Percentiles rank a stretch among this genome's conserved stretches.
phyloP scores from a whole-genome alignment of 35 echinoderm and acorn worm genomes.

The Anneissia japonica region DNA sequence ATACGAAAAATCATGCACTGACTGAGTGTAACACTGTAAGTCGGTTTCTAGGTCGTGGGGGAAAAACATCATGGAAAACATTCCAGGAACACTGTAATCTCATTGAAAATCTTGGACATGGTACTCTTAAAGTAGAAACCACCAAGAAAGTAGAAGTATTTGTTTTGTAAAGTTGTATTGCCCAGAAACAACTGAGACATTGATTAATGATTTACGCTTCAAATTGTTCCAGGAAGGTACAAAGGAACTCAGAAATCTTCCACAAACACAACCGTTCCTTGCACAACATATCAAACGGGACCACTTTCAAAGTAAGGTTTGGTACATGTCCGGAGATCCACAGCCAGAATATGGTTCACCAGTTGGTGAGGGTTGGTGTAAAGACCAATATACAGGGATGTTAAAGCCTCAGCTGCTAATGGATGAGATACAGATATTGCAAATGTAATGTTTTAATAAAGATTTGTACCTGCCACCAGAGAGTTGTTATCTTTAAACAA shows the following conservation, averaged over 20 bases:
- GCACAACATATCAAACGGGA: background rate
- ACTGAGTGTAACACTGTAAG: constrained; percentile 18
- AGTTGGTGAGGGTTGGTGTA: background rate
- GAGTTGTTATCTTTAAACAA: too few relatives aligned
- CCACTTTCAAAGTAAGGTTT: background rate
- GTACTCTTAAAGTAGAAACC: background rate
- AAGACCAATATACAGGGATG: background rate
- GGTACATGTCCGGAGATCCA: background rate
- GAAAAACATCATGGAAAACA: constrained; percentile 32
- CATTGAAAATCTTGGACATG: constrained; percentile 10
- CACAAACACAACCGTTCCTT: constrained; percentile 18
- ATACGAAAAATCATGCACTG: constrained; percentile 38
- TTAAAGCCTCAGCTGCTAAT: background rate
- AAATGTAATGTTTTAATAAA: background rate
- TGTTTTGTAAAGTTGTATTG: background rate
- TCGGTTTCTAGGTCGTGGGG: constrained; percentile 13
- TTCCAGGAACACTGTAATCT: background rate
- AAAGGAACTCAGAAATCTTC: constrained; percentile 19
- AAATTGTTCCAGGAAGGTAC: constrained; percentile 13
- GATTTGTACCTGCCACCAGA: too few relatives aligned
- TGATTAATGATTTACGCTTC: background rate
- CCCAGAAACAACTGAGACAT: background rate
- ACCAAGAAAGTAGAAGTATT: background rate
- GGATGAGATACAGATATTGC: background rate
- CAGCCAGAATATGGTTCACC: background rate